phyloP scores from a whole-genome alignment of 2,113 vertebrate genomes.

The Genyomyrus donnyi region DNA sequence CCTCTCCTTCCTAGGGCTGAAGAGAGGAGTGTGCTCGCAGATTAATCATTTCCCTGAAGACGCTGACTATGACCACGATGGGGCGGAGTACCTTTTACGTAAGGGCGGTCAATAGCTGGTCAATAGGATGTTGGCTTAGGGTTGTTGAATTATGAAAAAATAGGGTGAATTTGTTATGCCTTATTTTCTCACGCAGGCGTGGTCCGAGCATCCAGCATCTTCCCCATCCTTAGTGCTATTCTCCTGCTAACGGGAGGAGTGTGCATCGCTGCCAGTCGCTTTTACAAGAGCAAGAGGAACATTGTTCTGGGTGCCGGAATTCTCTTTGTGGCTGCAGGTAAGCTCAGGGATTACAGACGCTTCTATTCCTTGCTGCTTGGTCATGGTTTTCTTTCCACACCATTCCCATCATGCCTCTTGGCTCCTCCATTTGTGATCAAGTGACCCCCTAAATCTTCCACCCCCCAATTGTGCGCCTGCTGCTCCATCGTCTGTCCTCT shows the following conservation, averaged over 20 bases:
- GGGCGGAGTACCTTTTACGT: constrained; percentile 86
- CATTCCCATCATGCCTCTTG: too few relatives aligned
- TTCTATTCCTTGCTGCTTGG: not conserved
- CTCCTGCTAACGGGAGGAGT: constrained; percentile 85
- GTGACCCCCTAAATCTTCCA: not conserved
- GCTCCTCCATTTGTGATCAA: not conserved
- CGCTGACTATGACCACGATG: constrained; percentile 87
- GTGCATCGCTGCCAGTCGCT: constrained; percentile 84
- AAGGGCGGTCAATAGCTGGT: constrained; percentile 38
- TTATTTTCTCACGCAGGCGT: constrained; percentile 59
- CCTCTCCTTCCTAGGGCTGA: constrained; percentile 64
- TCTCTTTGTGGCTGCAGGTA: constrained; percentile 89
- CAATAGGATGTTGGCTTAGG: not conserved
- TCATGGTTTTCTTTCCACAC: not conserved
- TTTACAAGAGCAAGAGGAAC: constrained; percentile 86
- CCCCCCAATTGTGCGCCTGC: constrained; percentile 12
- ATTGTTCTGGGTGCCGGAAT: constrained; percentile 89
- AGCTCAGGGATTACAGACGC: constrained; percentile 21
- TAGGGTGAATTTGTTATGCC: not conserved
- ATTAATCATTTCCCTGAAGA: constrained; percentile 93
- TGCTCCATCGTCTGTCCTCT: constrained; percentile 31
- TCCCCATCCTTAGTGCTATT: constrained; percentile 90
- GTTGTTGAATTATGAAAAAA: not conserved
- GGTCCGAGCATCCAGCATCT: constrained; percentile 90
- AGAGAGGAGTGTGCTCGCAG: constrained; percentile 82